Evolutionary conservation across 2,888 invertebrate genomes (phyloP).

Genomic region (Scaptomyza tumidula): DNA sequence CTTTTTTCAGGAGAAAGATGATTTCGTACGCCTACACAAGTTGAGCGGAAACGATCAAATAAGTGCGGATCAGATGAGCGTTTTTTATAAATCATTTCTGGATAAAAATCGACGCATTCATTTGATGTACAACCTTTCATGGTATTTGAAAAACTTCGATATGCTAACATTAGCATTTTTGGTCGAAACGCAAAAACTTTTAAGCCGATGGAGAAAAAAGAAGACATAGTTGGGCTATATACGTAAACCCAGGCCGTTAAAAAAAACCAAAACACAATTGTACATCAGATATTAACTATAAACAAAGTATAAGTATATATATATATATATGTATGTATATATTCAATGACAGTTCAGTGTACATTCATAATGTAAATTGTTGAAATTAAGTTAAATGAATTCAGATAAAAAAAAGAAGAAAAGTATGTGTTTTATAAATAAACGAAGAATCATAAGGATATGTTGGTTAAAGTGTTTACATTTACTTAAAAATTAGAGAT

Average conservation of each 20-base stretch:
- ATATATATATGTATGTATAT: slow-evolving; percentile 14
- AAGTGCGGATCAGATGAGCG: slow-evolving; percentile 93
- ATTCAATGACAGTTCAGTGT: slow-evolving; percentile 33
- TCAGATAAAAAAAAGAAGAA: slow-evolving; percentile 19
- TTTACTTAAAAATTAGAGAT: slow-evolving; percentile 56
- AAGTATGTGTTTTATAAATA: slow-evolving; percentile 38
- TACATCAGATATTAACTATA: slow-evolving; percentile 14
- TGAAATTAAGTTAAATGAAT: slow-evolving; percentile 55
- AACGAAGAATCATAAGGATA: slow-evolving; percentile 40
- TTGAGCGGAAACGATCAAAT: slow-evolving; percentile 85
- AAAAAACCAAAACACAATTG: not conserved
- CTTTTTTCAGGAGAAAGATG: slow-evolving; percentile 86
- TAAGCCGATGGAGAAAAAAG: slow-evolving; percentile 31
- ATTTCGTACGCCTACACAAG: slow-evolving; percentile 86
- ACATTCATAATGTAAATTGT: slow-evolving; percentile 41
- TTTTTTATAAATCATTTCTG: slow-evolving; percentile 93
- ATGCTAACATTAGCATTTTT: slow-evolving; percentile 87
- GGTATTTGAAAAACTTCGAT: slow-evolving; percentile 92
- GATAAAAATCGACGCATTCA: slow-evolving; percentile 92
- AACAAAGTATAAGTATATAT: slow-evolving; percentile 19
- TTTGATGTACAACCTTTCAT: slow-evolving; percentile 91
- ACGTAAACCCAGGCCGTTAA: not conserved
- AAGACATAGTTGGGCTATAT: slow-evolving; percentile 1
- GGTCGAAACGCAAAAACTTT: slow-evolving; percentile 85
- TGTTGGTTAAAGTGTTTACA: slow-evolving; percentile 52